Evolutionary conservation across 2,113 vertebrate species (phyloP).

Genomic region (Cebus imitator): DNA sequence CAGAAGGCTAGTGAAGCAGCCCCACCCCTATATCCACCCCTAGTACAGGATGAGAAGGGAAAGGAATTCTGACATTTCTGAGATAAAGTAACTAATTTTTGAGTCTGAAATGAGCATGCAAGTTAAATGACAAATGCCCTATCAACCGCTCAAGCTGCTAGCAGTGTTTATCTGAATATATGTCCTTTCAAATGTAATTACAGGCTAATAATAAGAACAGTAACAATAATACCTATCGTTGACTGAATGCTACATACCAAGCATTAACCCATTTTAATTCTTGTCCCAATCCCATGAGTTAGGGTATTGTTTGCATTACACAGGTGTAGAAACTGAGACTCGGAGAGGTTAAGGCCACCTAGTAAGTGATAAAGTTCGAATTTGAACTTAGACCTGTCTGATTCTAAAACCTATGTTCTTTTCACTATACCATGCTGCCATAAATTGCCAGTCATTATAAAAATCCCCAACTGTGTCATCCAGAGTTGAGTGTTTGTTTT

Average conservation of each 20-base stretch:
- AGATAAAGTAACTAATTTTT: neutral
- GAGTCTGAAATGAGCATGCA: neutral
- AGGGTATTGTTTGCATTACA: neutral
- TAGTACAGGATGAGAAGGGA: neutral
- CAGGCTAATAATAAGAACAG: neutral
- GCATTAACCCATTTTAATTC: neutral
- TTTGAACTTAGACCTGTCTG: neutral
- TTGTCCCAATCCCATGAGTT: neutral
- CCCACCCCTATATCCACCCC: too few relatives aligned
- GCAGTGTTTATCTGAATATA: neutral
- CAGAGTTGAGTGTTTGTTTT: neutral
- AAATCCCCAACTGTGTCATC: neutral
- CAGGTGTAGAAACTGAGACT: neutral
- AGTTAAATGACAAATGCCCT: neutral
- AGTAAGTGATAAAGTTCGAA: neutral
- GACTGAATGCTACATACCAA: neutral
- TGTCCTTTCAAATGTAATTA: neutral
- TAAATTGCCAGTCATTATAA: neutral
- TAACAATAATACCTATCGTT: neutral
- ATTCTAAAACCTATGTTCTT: neutral
- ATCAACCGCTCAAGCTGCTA: neutral
- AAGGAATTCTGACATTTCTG: neutral
- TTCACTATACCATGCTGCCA: neutral
- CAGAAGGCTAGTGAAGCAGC: neutral
- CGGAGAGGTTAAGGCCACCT: neutral